These are phyloP conservation scores for Parauchenoglanis ngamensis DNA, from an alignment of 2,797 vertebrate genomes.

Conservation along the genomic window DNA sequence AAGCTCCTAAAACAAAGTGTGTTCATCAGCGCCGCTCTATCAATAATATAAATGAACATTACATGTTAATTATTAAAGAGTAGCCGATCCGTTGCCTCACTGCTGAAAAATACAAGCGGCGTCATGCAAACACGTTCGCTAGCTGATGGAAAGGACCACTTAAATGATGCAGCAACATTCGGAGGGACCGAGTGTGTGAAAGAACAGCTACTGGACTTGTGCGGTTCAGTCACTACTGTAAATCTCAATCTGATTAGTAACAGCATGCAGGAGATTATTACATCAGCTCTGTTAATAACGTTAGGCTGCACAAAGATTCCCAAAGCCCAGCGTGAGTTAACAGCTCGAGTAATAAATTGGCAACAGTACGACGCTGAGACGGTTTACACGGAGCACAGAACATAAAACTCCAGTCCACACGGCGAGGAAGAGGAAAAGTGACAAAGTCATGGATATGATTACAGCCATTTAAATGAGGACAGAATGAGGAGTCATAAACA, in stretches of 20 bases:
- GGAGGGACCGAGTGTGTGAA: neutral
- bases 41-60: neutral
- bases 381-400: neutral
- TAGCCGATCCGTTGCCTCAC: neutral
- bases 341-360: neutral
- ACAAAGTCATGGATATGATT: no score
- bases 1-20: neutral
- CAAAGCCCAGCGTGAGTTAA: neutral
- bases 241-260: neutral
- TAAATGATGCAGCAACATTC: neutral
- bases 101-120: neutral
- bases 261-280: constrained; percentile 17
- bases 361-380: neutral
- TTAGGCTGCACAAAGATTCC: neutral
- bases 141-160: neutral
- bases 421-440: neutral
- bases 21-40: neutral
- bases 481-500: no score
- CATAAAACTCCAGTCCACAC: neutral
- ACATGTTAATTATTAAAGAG: neutral
- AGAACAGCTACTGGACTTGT: neutral
- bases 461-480: no score
- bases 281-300: neutral
- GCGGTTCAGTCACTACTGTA: neutral
- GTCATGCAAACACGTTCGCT: neutral